Conservation (phyloP, 2,797 vertebrate species). For the Microhierax caerulescens region DNA sequence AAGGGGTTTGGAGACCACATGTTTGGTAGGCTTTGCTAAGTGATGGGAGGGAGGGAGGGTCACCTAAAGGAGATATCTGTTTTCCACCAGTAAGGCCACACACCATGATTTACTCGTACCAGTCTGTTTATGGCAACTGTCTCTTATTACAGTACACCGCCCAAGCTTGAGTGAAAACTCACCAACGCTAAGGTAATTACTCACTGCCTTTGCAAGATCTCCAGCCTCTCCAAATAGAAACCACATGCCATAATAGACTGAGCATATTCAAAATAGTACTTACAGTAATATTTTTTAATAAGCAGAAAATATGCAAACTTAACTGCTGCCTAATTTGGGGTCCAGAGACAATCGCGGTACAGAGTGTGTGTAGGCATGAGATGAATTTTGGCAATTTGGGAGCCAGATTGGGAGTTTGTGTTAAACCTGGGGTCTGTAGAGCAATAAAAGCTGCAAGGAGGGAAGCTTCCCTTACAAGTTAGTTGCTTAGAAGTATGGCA, state of each 20-base stretch:
- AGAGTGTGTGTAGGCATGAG: conserved; percentile 43
- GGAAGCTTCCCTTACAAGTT: background rate
- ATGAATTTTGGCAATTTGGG: conserved; percentile 22
- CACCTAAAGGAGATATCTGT: conserved; percentile 79
- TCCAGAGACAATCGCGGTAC: conserved; percentile 66
- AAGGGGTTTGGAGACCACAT: conserved; percentile 66
- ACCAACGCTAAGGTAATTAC: conserved; percentile 80
- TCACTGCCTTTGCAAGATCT: conserved; percentile 75
- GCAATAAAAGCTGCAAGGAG: conserved; percentile 50
- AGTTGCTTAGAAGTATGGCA: background rate
- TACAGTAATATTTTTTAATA: conserved; percentile 90
- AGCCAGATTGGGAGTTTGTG: background rate
- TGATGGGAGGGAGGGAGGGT: conserved; percentile 52
- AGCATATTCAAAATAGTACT: conserved; percentile 80
- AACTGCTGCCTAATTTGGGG: conserved; percentile 85
- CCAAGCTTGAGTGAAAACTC: conserved; percentile 76
- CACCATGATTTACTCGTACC: conserved; percentile 75
- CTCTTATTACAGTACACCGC: conserved; percentile 81
- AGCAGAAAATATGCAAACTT: conserved; percentile 91
- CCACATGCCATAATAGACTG: conserved; percentile 89
- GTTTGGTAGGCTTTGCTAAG: conserved; percentile 47
- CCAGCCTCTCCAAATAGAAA: conserved; percentile 92
- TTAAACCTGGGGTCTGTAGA: background rate
- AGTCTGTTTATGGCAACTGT: conserved; percentile 83
- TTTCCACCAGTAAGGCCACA: conserved; percentile 81